A percentile compares a stretch with the other conserved stretches of the same genome.
Evolutionary conservation across 2,888 invertebrate species (phyloP).

Genomic region (Lordiphosa fenestrarum): DNA sequence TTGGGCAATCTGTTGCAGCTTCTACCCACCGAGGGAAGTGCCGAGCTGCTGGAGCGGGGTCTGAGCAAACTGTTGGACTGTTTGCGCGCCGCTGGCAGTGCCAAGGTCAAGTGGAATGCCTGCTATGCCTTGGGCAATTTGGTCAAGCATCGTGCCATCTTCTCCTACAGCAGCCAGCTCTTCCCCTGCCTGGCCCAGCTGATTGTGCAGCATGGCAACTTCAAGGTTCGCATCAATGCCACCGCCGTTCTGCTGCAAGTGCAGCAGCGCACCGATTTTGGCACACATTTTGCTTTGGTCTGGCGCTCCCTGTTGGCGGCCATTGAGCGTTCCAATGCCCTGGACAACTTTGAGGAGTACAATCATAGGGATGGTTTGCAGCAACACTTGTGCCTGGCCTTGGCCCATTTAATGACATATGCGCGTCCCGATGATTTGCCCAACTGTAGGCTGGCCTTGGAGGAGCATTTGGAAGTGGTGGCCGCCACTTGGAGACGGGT

Average conservation of each 20-base stretch:
- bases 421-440: constrained; percentile 83
- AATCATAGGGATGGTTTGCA: constrained; percentile 92
- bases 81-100: constrained; percentile 86
- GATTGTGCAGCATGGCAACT: constrained; percentile 88
- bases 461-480: constrained; percentile 68
- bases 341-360: constrained; percentile 91
- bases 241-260: constrained; percentile 87
- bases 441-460: constrained; percentile 79
- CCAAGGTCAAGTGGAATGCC: constrained; percentile 96
- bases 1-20: constrained; percentile 90
- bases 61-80: constrained; percentile 86
- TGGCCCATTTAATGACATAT: constrained; percentile 86
- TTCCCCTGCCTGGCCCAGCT: constrained; percentile 85
- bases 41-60: constrained; percentile 82
- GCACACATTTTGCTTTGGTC: constrained; percentile 82
- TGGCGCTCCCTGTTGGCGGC: constrained; percentile 88
- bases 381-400: constrained; percentile 90
- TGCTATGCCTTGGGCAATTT: constrained; percentile 93
- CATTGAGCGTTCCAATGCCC: constrained; percentile 88
- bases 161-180: constrained; percentile 77
- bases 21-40: constrained; percentile 81
- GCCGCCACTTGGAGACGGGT: constrained; percentile 78
- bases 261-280: constrained; percentile 84
- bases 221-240: constrained; percentile 94
- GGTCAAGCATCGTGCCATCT: constrained; percentile 83